A percentile compares a stretch with the other conserved stretches of the same genome.
These are phyloP conservation scores for Acanthococcus lagerstroemiae DNA, from an alignment of 2,888 invertebrate species.

Conservation along the genomic window DNA sequence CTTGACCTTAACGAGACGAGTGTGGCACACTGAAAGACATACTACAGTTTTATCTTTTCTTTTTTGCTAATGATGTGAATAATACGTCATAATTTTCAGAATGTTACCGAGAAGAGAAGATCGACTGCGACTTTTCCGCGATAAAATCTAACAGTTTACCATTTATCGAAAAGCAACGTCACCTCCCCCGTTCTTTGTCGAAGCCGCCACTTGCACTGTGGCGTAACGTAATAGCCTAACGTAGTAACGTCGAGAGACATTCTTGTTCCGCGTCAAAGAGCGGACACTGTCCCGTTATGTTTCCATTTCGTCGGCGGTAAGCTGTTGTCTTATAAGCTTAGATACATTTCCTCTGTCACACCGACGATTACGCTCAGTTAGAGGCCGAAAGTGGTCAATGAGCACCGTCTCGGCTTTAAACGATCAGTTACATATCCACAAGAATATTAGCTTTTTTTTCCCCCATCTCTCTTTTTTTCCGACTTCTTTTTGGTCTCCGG, in stretches of 20 bases:
- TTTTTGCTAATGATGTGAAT: no score
- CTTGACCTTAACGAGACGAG: no score
- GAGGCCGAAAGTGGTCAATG: neutral
- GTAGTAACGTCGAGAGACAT: slow-evolving; percentile 15
- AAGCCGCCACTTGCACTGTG: neutral
- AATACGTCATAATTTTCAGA: no score
- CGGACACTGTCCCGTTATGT: slow-evolving; percentile 24
- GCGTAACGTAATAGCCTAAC: slow-evolving; percentile 19
- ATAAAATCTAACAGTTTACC: neutral
- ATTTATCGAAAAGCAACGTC: neutral
- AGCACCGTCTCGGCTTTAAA: neutral
- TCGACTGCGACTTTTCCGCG: no score
- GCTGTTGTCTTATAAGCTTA: neutral
- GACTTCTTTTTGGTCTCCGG: neutral
- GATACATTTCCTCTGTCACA: neutral
- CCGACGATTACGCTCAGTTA: neutral
- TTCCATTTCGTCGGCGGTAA: slow-evolving; percentile 15
- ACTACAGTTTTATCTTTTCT: no score
- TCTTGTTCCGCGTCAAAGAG: slow-evolving; percentile 30
- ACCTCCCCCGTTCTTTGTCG: neutral
- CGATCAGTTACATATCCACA: neutral
- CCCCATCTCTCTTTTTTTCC: neutral
- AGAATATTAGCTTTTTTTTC: neutral
- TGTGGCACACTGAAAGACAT: no score
- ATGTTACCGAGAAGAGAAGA: no score